A percentile compares a stretch with the other conserved stretches of the same genome.
Conservation (phyloP, 2,113 vertebrate species). For the Corythornis vintsioides region DNA sequence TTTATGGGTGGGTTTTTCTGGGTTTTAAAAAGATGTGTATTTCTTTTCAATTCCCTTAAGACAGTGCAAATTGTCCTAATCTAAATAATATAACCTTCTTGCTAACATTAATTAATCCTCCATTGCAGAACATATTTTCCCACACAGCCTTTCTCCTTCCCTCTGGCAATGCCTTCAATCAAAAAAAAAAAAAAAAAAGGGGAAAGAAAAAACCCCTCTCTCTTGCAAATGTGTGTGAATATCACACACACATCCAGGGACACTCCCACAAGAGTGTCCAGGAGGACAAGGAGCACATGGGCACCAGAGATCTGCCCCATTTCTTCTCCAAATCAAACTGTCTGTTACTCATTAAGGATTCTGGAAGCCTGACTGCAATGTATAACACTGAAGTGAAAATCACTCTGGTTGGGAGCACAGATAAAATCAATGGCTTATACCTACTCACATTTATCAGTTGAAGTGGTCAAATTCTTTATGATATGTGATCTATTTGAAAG, state of each 20-base stretch:
- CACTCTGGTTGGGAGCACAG: background rate
- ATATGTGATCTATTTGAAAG: background rate
- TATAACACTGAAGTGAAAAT: background rate
- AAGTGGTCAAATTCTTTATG: background rate
- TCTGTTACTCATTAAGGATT: background rate
- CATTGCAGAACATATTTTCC: background rate
- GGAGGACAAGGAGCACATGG: background rate
- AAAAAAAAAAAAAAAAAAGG: background rate
- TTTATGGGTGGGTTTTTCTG: background rate
- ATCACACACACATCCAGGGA: background rate
- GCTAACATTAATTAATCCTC: conserved; percentile 48
- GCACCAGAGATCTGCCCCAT: background rate
- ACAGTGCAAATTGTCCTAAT: conserved; percentile 10
- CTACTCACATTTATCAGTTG: background rate
- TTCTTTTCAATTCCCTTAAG: background rate
- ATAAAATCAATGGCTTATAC: conserved; percentile 1
- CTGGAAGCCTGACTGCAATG: background rate
- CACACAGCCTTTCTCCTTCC: background rate
- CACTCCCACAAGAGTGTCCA: background rate
- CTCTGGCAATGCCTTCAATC: conserved; percentile 22
- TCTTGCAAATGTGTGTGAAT: background rate
- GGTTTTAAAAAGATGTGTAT: background rate
- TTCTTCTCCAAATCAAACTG: background rate
- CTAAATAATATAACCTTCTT: conserved; percentile 31
- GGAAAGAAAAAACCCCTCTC: background rate